Percentiles rank a stretch among this genome's conserved stretches.
These are phyloP conservation scores for Tachina lurida DNA, from an alignment of 2,888 invertebrate species.

Conservation along the genomic window DNA sequence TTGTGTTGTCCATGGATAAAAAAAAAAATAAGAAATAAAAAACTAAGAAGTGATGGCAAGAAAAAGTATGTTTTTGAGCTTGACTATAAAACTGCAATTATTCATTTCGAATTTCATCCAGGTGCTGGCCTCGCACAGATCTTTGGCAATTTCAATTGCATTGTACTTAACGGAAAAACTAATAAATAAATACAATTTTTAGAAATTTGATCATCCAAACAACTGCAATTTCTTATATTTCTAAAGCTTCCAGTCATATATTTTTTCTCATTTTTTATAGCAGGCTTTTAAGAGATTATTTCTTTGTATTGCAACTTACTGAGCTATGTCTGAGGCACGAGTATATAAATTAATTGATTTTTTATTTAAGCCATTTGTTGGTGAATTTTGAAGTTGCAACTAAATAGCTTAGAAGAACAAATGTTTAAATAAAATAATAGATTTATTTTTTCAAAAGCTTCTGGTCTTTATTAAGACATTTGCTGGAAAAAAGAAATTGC, in stretches of 20 bases:
- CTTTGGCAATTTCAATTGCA: constrained; percentile 42
- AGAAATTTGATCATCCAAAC: constrained; percentile 38
- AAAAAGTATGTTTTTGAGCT: constrained; percentile 9
- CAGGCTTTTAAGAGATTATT: constrained; percentile 26
- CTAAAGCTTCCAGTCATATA: constrained; percentile 59
- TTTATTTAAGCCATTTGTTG: constrained; percentile 33
- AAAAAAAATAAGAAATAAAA: not conserved
- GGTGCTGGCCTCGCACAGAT: constrained; percentile 35
- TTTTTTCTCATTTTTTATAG: constrained; percentile 18
- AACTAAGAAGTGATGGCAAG: not conserved
- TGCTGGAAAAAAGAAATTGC: constrained; percentile 6
- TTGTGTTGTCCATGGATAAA: not conserved
- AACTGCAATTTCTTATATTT: constrained; percentile 28
- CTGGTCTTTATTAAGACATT: constrained; percentile 59
- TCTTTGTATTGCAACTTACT: constrained; percentile 12
- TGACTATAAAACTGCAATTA: constrained; percentile 56
- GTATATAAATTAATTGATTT: constrained; percentile 62
- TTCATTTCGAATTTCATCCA: constrained; percentile 45
- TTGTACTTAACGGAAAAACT: constrained; percentile 54
- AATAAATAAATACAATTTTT: constrained; percentile 32
- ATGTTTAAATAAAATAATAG: constrained; percentile 43
- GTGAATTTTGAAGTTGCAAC: not conserved
- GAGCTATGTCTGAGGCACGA: constrained; percentile 7
- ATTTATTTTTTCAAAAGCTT: constrained; percentile 51
- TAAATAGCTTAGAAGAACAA: constrained; percentile 44